Percentiles rank a stretch among this genome's conserved stretches.
phyloP scores from a whole-genome alignment of 2,797 vertebrate species.

The Champsocephalus esox region DNA sequence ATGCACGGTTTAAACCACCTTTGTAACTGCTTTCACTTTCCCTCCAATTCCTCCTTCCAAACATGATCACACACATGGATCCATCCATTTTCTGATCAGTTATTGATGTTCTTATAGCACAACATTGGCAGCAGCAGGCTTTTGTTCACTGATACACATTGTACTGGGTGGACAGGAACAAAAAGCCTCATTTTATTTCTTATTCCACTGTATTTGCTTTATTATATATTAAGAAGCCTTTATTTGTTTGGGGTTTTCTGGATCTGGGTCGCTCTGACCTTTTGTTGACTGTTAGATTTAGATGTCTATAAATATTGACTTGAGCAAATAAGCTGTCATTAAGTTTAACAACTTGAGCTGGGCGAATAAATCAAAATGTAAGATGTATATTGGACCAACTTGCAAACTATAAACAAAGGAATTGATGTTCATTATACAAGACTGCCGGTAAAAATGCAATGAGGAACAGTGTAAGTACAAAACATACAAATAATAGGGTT shows the following conservation, averaged over 20 bases:
- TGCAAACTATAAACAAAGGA: too few species aligned
- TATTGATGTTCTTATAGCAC: constrained; percentile 1
- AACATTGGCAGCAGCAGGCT: background rate
- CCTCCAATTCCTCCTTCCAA: background rate
- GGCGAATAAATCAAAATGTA: fast-evolving
- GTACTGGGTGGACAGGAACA: background rate
- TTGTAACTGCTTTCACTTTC: background rate
- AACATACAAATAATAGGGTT: too few species aligned
- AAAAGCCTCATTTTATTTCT: background rate
- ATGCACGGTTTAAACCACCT: background rate
- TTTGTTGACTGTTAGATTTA: background rate
- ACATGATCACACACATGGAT: background rate
- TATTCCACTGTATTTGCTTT: background rate
- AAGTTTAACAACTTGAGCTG: background rate
- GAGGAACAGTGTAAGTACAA: too few species aligned
- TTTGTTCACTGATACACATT: background rate
- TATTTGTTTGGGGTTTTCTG: background rate
- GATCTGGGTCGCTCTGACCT: background rate
- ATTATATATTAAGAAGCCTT: too few species aligned
- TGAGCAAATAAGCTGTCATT: background rate
- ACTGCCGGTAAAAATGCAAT: too few species aligned
- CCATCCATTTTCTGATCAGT: background rate
- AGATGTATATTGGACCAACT: too few species aligned
- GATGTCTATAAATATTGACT: background rate
- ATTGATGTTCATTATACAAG: too few species aligned